A percentile compares a stretch with the other conserved stretches of the same genome.
These are phyloP conservation scores for Eutrigla gurnardus DNA, from an alignment of 2,797 vertebrate species.

Conservation along the genomic window DNA sequence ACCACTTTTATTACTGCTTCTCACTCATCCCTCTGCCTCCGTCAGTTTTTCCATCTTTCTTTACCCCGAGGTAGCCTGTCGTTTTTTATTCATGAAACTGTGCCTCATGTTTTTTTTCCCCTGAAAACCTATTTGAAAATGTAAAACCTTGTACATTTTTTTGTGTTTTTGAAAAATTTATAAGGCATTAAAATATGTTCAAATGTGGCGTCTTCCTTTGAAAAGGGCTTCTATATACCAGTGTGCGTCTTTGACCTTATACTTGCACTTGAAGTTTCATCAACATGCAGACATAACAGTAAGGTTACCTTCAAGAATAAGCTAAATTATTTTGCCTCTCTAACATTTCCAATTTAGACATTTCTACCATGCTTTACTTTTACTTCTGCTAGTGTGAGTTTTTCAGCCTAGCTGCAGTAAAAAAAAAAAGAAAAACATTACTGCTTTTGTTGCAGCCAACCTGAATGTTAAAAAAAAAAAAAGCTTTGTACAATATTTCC, in stretches of 20 bases:
- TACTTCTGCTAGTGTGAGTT: background rate
- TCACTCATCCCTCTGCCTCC: slow-evolving; percentile 70
- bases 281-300: slow-evolving; percentile 3
- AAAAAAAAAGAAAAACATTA: background rate
- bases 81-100: slow-evolving; percentile 73
- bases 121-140: slow-evolving; percentile 69
- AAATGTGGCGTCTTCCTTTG: slow-evolving; percentile 36
- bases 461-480: background rate
- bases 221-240: slow-evolving; percentile 29
- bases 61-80: slow-evolving; percentile 63
- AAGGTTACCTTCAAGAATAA: background rate
- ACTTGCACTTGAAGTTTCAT: slow-evolving; percentile 27
- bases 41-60: slow-evolving; percentile 77
- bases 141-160: slow-evolving; percentile 70
- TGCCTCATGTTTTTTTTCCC: slow-evolving; percentile 45
- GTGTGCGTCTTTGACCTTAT: slow-evolving; percentile 33
- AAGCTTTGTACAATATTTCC: background rate
- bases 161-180: slow-evolving; percentile 61
- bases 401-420: background rate
- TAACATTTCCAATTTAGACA: background rate
- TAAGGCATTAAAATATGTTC: slow-evolving; percentile 68
- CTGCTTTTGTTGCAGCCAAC: slow-evolving; percentile 3
- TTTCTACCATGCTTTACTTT: background rate
- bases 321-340: background rate
- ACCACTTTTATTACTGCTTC: slow-evolving; percentile 70